Conservation (phyloP, 2,888 invertebrate species). For the Eilema caniola region DNA sequence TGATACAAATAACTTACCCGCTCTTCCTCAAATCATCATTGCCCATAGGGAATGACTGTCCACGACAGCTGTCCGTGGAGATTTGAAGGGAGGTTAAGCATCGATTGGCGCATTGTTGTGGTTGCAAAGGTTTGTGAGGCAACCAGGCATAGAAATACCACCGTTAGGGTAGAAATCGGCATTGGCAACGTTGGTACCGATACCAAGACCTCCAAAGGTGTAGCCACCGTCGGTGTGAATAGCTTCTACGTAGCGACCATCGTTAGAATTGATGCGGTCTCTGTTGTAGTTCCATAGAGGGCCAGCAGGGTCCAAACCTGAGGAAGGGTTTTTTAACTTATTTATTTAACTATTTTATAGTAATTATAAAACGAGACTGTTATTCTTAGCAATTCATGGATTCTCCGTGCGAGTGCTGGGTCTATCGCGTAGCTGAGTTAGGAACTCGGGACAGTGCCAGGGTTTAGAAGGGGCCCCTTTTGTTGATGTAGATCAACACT, state of each 20-base stretch:
- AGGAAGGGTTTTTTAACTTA: no score
- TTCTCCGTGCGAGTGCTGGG: no score
- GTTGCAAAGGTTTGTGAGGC: slow-evolving; percentile 60
- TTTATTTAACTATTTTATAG: no score
- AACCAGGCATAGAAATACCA: slow-evolving; percentile 72
- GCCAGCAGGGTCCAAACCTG: slow-evolving; percentile 68
- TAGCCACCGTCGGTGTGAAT: slow-evolving; percentile 63
- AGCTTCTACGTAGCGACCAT: slow-evolving; percentile 68
- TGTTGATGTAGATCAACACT: no score
- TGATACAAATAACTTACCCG: slow-evolving; percentile 55
- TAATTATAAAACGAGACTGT: no score
- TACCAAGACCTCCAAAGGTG: slow-evolving; percentile 71
- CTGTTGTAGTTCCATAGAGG: slow-evolving; percentile 61
- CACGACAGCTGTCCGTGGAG: slow-evolving; percentile 57
- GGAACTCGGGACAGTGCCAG: no score
- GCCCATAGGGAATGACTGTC: slow-evolving; percentile 60
- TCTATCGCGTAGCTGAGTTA: no score
- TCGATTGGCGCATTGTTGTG: slow-evolving; percentile 60
- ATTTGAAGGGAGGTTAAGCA: slow-evolving; percentile 56
- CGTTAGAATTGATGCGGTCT: slow-evolving; percentile 57
- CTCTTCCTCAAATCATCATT: slow-evolving; percentile 60
- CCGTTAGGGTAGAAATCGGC: slow-evolving; percentile 88
- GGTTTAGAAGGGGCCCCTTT: no score
- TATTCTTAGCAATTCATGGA: no score
- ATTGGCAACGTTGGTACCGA: slow-evolving; percentile 75